Evolutionary conservation across 1,140 invertebrate species (phyloP).

Genomic region (Dendrolimus kikuchii): DNA sequence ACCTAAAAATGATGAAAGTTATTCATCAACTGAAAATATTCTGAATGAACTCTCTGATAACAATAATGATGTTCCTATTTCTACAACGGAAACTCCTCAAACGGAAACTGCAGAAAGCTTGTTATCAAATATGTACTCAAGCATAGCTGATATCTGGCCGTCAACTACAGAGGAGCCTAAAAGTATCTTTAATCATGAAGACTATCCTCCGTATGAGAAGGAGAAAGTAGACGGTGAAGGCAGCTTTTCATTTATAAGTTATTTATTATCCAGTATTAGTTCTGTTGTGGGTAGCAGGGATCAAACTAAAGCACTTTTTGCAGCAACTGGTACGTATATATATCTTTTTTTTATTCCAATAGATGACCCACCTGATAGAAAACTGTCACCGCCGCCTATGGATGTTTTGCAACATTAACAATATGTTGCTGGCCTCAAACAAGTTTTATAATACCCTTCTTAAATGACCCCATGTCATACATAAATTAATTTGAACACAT

Average conservation of each 20-base stretch:
- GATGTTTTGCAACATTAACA: too few species aligned
- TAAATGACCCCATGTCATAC: too few species aligned
- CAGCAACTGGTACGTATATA: conserved; percentile 38
- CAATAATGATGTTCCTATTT: conserved; percentile 4
- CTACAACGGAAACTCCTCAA: conserved; percentile 12
- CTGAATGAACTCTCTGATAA: background rate
- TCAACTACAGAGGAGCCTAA: conserved; percentile 30
- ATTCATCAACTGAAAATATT: conserved; percentile 2
- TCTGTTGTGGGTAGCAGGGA: conserved; percentile 38
- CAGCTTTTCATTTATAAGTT: conserved; percentile 45
- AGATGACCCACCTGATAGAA: background rate
- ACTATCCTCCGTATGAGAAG: conserved; percentile 20
- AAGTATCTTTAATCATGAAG: conserved; percentile 39
- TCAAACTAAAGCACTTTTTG: conserved; percentile 42
- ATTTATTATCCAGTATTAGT: conserved; percentile 35
- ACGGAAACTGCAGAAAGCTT: conserved; percentile 26
- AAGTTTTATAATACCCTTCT: too few species aligned
- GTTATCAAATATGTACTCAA: conserved; percentile 40
- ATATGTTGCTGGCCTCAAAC: too few species aligned
- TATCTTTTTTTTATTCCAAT: conserved; percentile 4
- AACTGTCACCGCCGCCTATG: too few species aligned
- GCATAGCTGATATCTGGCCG: conserved; percentile 40
- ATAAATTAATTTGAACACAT: too few species aligned
- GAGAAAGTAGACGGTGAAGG: conserved; percentile 23
- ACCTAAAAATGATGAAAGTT: conserved; percentile 5